Percentiles rank a stretch among this genome's conserved stretches.
phyloP scores from a whole-genome alignment of 2,797 vertebrate species.

The Gallinago nigripennis region DNA sequence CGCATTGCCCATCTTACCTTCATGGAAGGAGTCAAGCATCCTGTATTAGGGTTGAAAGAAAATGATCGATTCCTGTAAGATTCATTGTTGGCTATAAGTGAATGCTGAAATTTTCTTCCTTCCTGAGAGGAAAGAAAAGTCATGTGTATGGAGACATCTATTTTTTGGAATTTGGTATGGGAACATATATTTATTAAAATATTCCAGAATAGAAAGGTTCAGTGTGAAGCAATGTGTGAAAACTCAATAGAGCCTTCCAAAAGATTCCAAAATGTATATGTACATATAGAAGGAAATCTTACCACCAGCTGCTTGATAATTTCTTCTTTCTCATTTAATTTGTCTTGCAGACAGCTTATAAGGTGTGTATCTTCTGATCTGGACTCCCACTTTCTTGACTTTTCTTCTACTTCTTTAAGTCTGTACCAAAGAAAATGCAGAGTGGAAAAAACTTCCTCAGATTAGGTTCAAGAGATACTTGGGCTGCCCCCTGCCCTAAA shows the following conservation, averaged over 20 bases:
- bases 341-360: constrained; percentile 87
- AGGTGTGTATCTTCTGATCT: constrained; percentile 85
- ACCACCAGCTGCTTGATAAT: constrained; percentile 90
- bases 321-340: constrained; percentile 88
- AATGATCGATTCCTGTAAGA: constrained; percentile 84
- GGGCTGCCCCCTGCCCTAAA: background rate
- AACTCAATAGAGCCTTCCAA: background rate
- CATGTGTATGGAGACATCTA: background rate
- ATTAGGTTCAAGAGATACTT: background rate
- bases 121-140: constrained; percentile 78
- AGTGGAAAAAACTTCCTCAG: background rate
- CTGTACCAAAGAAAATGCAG: constrained; percentile 72
- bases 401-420: constrained; percentile 88
- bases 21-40: constrained; percentile 85
- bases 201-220: background rate
- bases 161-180: background rate
- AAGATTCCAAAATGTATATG: background rate
- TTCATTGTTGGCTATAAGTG: constrained; percentile 79
- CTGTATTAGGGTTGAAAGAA: constrained; percentile 85
- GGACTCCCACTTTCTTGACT: constrained; percentile 82
- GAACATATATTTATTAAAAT: background rate
- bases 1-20: constrained; percentile 81
- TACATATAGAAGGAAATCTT: constrained; percentile 55
- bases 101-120: constrained; percentile 87
- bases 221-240: background rate